Evolutionary conservation across 2,888 invertebrate genomes (phyloP), one percentile per base, ranked within the genome.

Genomic region (Cephus pygmeus): DNA sequence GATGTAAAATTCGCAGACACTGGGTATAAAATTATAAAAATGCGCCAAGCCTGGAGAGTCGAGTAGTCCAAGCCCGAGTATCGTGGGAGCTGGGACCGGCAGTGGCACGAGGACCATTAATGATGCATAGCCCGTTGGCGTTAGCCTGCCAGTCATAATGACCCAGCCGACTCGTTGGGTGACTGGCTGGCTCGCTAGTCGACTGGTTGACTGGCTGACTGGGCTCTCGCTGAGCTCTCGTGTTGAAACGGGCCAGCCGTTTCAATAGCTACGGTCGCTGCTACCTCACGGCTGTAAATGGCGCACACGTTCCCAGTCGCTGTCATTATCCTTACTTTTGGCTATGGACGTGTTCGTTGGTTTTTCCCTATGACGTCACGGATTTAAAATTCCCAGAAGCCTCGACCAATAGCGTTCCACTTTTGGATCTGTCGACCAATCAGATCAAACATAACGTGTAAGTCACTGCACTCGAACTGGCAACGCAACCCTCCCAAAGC

Each of bases 111-210:
- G 84, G 83, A 83, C 82, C 86, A 87, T 87, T 87, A 87, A 87
- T 87, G 87, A 87, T 87, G 87, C 87, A 87, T 87, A 84, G 87
- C 87, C 85, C 86, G 87, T 87, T 87, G 87, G 87, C 87, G 86
- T 84, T 87, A 83, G 85, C 84, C 84, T 83, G 85, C 84, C 85
- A 86, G 85, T 88, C 88, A 87, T 88, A 88, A 88, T 88, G 88
- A 88, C 87, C 87, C 85, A 83, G 82, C 84, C 84, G 84, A 84
- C 86, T 85, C 84, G 84, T 79, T 84, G 82, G 79, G 84, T 84
- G 83, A 81, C 83, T 80, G 77, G 76, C 79, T 34, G 71, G 33
- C 33, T 34, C 33, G 76, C 79, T 79, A 71, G 79, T 74, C 73
- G 77, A 80, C 81, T 80, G 83, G 81, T 79, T 81, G 84, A 83